Conservation (phyloP, 2,888 invertebrate species). For the Epinotia bilunana region DNA sequence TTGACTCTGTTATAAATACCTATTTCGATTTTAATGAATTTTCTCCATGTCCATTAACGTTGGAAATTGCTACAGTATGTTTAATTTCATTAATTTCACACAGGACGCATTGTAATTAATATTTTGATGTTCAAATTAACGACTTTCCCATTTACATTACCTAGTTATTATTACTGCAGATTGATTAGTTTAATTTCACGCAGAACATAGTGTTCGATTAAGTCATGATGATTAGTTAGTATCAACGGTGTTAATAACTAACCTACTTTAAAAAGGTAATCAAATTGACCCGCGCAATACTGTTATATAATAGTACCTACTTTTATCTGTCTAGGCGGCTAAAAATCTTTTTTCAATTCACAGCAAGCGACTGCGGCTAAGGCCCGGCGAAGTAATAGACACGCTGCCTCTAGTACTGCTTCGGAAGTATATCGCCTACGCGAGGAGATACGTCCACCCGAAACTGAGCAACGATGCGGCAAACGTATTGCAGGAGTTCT, state of each 20-base stretch:
- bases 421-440: conserved; percentile 96
- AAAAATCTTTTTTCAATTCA: conserved; percentile 46
- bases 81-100: conserved; percentile 1
- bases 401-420: conserved; percentile 90
- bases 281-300: neutral
- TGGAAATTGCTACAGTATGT: neutral
- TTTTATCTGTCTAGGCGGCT: no score
- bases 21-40: no score
- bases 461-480: conserved; percentile 89
- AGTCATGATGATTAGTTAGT: neutral
- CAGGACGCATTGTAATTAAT: conserved; percentile 4
- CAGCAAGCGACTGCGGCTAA: conserved; percentile 85
- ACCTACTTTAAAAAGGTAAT: neutral
- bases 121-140: conserved; percentile 6
- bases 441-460: conserved; percentile 94
- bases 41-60: no score
- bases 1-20: no score
- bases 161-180: neutral
- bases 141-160: neutral
- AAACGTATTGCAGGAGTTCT: conserved; percentile 89
- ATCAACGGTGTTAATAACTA: neutral
- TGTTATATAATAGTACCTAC: no score
- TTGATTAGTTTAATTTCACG: conserved; percentile 9
- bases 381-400: conserved; percentile 86
- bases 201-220: neutral